phyloP scores from a whole-genome alignment of 64 coral and sea anemone genomes.

The Trachythela sp. region DNA sequence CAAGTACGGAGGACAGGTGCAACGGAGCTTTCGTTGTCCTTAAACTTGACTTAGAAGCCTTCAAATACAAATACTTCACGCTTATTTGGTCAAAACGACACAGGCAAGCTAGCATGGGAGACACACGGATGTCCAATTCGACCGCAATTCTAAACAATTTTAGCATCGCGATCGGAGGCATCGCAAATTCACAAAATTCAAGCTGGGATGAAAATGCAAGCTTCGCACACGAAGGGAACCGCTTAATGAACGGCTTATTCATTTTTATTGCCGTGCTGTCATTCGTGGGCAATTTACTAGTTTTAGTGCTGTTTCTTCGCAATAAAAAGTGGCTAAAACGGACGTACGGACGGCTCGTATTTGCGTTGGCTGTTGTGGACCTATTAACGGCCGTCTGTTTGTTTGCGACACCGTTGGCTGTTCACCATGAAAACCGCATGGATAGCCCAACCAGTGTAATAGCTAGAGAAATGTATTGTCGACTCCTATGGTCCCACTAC shows the following conservation, averaged over 20 bases:
- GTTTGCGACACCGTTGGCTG: neutral
- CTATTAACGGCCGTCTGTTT: neutral
- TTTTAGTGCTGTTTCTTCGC: conserved; percentile 7
- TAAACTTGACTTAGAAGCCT: neutral
- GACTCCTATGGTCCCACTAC: neutral
- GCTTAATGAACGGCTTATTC: neutral
- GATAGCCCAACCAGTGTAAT: neutral
- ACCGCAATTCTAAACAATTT: neutral
- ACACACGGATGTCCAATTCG: neutral
- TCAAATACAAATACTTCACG: no score
- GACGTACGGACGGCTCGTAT: neutral
- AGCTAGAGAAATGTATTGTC: conserved; percentile 1
- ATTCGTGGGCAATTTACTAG: neutral
- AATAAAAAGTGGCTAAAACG: neutral
- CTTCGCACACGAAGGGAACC: neutral
- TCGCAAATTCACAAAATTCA: neutral
- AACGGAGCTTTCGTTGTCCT: neutral
- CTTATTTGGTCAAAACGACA: neutral
- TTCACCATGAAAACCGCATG: neutral
- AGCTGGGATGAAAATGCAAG: neutral
- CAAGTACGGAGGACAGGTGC: neutral
- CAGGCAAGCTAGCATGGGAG: neutral
- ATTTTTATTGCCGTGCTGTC: neutral
- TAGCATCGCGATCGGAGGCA: neutral
- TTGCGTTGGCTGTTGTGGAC: neutral